Evolutionary conservation across 2,888 invertebrate species (phyloP).

Genomic region (Embidobia sp.): DNA sequence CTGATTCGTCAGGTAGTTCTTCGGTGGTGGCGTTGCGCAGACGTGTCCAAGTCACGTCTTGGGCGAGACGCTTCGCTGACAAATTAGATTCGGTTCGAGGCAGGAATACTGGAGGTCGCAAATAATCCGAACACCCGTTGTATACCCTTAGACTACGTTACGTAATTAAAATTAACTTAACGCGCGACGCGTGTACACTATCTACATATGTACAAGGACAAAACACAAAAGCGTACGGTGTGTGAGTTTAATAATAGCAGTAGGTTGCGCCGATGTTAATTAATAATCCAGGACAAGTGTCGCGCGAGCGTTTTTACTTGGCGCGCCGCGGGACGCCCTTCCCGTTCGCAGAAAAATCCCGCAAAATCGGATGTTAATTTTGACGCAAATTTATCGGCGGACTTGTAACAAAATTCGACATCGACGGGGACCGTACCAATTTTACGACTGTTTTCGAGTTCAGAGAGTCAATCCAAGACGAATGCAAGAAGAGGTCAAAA

Average conservation of each 20-base stretch:
- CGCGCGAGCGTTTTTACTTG: conserved; percentile 50
- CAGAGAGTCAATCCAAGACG: no score
- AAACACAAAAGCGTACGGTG: conserved; percentile 74
- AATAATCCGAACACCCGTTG: conserved; percentile 55
- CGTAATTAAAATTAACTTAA: conserved; percentile 71
- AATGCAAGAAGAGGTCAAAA: no score
- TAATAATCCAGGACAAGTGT: conserved; percentile 56
- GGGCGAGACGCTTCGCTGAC: no score
- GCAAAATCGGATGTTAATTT: conserved; percentile 49
- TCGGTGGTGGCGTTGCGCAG: background rate
- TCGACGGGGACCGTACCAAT: conserved; percentile 15
- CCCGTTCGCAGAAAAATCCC: conserved; percentile 35
- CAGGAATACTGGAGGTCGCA: conserved; percentile 25
- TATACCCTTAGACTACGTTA: conserved; percentile 58
- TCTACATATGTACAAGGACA: conserved; percentile 79
- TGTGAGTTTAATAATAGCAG: conserved; percentile 66
- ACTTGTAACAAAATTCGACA: conserved; percentile 29
- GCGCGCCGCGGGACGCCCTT: conserved; percentile 45
- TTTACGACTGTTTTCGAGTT: no score
- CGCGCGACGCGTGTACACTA: conserved; percentile 72
- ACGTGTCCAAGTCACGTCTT: no score
- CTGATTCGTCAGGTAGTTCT: no score
- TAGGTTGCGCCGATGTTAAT: conserved; percentile 52
- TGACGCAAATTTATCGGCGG: conserved; percentile 33
- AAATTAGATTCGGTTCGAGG: background rate